phyloP scores from a whole-genome alignment of 1,140 invertebrate species.

The Drosophila watanabei region DNA sequence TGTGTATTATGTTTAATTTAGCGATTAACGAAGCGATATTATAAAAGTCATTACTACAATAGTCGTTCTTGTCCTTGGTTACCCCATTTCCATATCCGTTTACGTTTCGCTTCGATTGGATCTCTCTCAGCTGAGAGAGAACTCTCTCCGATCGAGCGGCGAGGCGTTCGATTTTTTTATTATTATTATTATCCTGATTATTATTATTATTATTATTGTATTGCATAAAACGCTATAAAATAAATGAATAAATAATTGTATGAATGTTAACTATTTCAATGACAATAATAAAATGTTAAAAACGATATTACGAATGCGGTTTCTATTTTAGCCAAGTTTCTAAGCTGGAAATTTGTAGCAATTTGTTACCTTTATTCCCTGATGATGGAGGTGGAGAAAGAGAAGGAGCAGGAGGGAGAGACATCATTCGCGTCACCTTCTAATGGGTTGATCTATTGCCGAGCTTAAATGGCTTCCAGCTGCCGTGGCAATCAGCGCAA shows the following conservation, averaged over 20 bases:
- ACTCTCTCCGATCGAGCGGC: not conserved
- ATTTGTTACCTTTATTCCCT: not conserved
- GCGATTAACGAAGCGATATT: slow-evolving; percentile 49
- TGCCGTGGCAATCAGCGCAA: slow-evolving; percentile 12
- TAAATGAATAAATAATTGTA: slow-evolving; percentile 75
- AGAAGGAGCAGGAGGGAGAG: too few species aligned
- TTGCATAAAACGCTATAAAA: slow-evolving; percentile 68
- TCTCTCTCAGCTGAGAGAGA: not conserved
- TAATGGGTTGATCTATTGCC: slow-evolving; percentile 25
- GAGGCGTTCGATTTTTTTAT: slow-evolving; percentile 22
- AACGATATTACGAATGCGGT: slow-evolving; percentile 21
- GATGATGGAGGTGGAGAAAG: not conserved
- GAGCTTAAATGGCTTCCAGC: slow-evolving; percentile 26
- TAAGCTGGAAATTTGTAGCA: not conserved
- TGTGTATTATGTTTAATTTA: slow-evolving; percentile 49
- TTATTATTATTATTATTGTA: slow-evolving; percentile 61
- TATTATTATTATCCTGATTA: slow-evolving; percentile 39
- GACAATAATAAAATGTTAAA: slow-evolving; percentile 83
- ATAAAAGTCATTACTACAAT: slow-evolving; percentile 52
- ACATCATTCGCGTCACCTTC: not conserved
- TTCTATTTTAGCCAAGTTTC: slow-evolving; percentile 1
- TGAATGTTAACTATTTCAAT: slow-evolving; percentile 83
- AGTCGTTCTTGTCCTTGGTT: slow-evolving; percentile 27
- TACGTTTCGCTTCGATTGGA: slow-evolving; percentile 12
- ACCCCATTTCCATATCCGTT: slow-evolving; percentile 8